Evolutionary conservation across 2,113 vertebrate genomes (phyloP).

Genomic region (Lophura nycthemera): DNA sequence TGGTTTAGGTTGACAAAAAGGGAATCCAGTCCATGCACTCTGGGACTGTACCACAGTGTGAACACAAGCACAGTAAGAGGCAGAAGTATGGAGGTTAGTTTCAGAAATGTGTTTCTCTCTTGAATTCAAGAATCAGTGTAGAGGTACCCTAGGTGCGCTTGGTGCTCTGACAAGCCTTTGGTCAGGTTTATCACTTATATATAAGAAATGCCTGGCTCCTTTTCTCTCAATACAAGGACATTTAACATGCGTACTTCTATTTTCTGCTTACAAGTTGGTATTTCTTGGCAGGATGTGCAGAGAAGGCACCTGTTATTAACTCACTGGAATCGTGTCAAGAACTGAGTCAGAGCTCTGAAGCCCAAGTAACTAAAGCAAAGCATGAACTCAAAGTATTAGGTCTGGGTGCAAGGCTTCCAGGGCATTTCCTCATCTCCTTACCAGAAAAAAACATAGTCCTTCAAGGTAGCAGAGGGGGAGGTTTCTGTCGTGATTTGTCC

Average conservation of each 20-base stretch:
- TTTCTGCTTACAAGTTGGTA: not conserved
- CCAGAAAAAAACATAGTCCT: not conserved
- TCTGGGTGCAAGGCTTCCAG: not conserved
- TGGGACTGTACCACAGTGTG: accelerated
- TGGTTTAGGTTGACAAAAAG: not conserved
- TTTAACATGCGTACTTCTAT: not conserved
- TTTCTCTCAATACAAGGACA: not conserved
- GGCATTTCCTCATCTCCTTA: not conserved
- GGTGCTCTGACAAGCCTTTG: not conserved
- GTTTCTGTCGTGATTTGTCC: not conserved
- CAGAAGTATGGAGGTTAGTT: not conserved
- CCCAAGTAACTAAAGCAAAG: not conserved
- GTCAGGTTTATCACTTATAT: not conserved
- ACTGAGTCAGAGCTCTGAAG: conserved; percentile 16
- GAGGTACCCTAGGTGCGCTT: not conserved
- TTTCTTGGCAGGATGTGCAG: conserved; percentile 35
- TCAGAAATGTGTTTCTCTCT: not conserved
- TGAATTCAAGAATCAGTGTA: not conserved
- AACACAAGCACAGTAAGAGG: not conserved
- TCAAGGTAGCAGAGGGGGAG: not conserved
- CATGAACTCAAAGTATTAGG: not conserved
- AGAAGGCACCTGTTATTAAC: conserved; percentile 21
- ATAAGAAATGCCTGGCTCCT: not conserved
- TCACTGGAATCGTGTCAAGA: conserved; percentile 22
- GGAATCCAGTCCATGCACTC: not conserved